Evolutionary conservation across 1,140 invertebrate species (phyloP), one percentile per base, ranked within the genome.

Genomic region (Paralvinella palmiformis): DNA sequence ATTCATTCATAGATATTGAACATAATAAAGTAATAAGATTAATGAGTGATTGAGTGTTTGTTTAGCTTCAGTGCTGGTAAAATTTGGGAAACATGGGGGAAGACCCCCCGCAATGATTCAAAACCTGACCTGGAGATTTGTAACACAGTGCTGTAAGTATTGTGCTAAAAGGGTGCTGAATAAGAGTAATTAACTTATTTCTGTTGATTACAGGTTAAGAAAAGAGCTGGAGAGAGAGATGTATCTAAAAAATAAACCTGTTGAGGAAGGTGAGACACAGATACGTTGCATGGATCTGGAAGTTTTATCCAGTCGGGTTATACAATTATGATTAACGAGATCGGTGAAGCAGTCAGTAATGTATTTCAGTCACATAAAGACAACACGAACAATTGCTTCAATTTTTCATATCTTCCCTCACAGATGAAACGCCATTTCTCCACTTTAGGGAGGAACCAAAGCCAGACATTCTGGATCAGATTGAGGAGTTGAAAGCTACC

Each of bases 401-500:
- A 41, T 41, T 41, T 10, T 10, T 41, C 37, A 41, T 10, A 41
- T 41, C 10, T 10, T 41, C n/a, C 10, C 10, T n/a, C n/a, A n/a
- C 10, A 10, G n/a, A 10, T 41, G n/a, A 10, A 41, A 41, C 37
- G n/a, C 10, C n/a, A 41, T 41, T 6, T 2, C 33, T n/a, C 10
- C 33, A 3, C 55, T 57, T 13, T 4, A 6, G 22, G 33, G 22
- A 57, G n/a, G 53, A 63, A 56, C 48, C 62, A 22, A 44, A 15
- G 20, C 32, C 32, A 31, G 58, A 62, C 3, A 31, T 66, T 15
- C 69, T 72, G 10, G 72, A 74, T 61, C 73, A 78, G 59, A 67
- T 79, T 5, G 73, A 79, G 63, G 71, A 74, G 53, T 58, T 71
- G 7, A 74, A 76, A 62, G 71, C 76, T 27, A 53, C 72, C 10